Conservation (phyloP, 1,140 invertebrate genomes). For the Drosophila aff. region DNA sequence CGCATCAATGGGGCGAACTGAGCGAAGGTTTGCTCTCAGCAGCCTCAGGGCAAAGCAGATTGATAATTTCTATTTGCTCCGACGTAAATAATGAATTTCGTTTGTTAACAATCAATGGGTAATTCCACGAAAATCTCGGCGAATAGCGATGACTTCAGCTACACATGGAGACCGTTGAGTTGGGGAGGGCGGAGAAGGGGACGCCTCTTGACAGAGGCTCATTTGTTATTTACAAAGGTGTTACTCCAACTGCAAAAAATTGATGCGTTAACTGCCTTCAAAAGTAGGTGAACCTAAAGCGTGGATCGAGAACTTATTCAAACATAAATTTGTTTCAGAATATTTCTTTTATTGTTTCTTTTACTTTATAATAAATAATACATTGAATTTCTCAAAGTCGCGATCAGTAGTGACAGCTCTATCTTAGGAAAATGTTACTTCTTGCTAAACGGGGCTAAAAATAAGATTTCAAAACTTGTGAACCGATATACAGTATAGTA, state of each 20-base stretch:
- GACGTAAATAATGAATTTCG: conserved; percentile 25
- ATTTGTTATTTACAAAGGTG: background rate
- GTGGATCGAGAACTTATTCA: background rate
- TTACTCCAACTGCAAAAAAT: background rate
- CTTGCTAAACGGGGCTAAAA: too few species aligned
- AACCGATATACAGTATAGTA: too few species aligned
- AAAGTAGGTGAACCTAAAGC: background rate
- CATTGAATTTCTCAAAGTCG: too few species aligned
- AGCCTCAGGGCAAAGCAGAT: conserved; percentile 14
- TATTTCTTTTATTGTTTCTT: background rate
- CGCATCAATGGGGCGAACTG: conserved; percentile 56
- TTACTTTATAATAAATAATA: too few species aligned
- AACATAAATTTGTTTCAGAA: background rate
- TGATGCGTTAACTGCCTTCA: too few species aligned
- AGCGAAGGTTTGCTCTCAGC: conserved; percentile 51
- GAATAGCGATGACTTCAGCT: conserved; percentile 22
- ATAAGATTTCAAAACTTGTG: too few species aligned
- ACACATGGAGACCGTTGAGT: background rate
- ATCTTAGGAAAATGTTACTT: too few species aligned
- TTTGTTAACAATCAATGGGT: conserved; percentile 21
- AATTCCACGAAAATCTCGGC: conserved; percentile 37
- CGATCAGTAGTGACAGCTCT: too few species aligned
- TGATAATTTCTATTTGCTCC: conserved; percentile 28
- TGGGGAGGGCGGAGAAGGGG: background rate
- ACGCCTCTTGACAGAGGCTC: background rate